A percentile compares a stretch with the other conserved stretches of the same genome.
Evolutionary conservation across 2,888 invertebrate genomes (phyloP).

Genomic region (Lamproptera curius): DNA sequence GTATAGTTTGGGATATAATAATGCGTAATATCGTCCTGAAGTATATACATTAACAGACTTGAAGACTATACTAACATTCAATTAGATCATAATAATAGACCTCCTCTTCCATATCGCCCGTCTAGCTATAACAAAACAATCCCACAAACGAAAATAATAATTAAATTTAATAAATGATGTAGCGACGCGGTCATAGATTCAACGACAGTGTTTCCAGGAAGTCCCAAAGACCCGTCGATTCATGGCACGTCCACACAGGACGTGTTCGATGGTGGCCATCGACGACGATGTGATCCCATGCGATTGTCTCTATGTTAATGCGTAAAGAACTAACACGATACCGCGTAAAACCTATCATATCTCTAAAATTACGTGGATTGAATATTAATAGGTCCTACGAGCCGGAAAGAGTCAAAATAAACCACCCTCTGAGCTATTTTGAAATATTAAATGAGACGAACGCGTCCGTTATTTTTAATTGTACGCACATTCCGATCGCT

Average conservation of each 20-base stretch:
- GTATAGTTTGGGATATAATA: too few species aligned
- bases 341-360: conserved; percentile 42
- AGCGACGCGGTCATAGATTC: conserved; percentile 20
- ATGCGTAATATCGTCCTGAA: too few species aligned
- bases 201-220: conserved; percentile 39
- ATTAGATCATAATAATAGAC: too few species aligned
- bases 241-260: conserved; percentile 58
- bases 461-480: neutral
- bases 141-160: too few species aligned
- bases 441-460: conserved; percentile 15
- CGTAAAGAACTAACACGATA: conserved; percentile 42
- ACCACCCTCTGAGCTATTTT: conserved; percentile 14
- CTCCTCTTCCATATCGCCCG: too few species aligned
- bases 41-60: too few species aligned
- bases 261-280: conserved; percentile 54
- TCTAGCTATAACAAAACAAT: too few species aligned
- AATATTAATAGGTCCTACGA: conserved; percentile 46
- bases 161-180: too few species aligned
- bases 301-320: conserved; percentile 62
- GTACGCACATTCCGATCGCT: too few species aligned
- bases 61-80: too few species aligned
- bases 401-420: conserved; percentile 25
- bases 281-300: conserved; percentile 49
- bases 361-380: conserved; percentile 52
- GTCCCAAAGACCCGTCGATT: conserved; percentile 36